A percentile compares a stretch with the other conserved stretches of the same genome.
Evolutionary conservation across 2,797 vertebrate species (phyloP).

Genomic region (Myripristis jacobus): DNA sequence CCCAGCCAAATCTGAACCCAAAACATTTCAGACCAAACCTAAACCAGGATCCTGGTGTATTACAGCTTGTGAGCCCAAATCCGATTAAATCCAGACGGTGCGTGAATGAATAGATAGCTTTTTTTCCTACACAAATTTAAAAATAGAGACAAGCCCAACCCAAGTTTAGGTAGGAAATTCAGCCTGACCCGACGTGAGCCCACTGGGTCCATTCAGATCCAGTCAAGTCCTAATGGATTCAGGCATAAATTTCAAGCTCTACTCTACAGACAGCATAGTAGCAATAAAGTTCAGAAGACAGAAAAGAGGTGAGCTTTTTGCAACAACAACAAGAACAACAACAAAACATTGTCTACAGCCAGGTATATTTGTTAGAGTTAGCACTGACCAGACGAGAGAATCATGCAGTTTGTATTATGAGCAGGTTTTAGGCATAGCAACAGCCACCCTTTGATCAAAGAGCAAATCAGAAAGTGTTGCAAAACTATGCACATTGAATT

Average conservation of each 20-base stretch:
- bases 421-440: slow-evolving; percentile 57
- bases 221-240: slow-evolving; percentile 45
- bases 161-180: slow-evolving; percentile 65
- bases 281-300: slow-evolving; percentile 41
- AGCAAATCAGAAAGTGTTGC: slow-evolving; percentile 50
- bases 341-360: slow-evolving; percentile 45
- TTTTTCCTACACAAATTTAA: too few species aligned
- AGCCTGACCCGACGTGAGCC: slow-evolving; percentile 37
- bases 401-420: slow-evolving; percentile 58
- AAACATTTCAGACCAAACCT: slow-evolving; percentile 37
- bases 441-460: slow-evolving; percentile 47
- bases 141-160: slow-evolving; percentile 21
- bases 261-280: slow-evolving; percentile 17
- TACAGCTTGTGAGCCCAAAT: slow-evolving; percentile 22
- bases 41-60: slow-evolving; percentile 52
- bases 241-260: slow-evolving; percentile 58
- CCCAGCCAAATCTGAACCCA: slow-evolving; percentile 23
- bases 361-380: slow-evolving; percentile 37
- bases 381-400: slow-evolving; percentile 34
- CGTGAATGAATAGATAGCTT: too few species aligned
- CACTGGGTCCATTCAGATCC: slow-evolving; percentile 39
- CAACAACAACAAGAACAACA: too few species aligned
- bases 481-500: slow-evolving; percentile 47
- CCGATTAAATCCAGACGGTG: neutral
- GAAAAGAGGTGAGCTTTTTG: slow-evolving; percentile 51